phyloP scores from a whole-genome alignment of 2,888 invertebrate genomes.

The Panopea generosa region DNA sequence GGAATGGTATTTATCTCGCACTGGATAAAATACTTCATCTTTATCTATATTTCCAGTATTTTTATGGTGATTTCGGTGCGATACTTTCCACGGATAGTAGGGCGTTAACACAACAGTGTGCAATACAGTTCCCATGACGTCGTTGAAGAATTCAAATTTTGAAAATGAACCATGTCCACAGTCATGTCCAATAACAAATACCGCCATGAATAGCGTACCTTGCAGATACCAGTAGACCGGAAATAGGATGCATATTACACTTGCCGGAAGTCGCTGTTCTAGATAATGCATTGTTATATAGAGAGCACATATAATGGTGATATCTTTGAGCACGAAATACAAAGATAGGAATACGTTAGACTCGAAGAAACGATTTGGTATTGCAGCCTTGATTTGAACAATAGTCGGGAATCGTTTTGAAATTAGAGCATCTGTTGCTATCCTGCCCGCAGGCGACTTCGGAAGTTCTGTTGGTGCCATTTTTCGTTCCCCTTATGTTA shows the following conservation, averaged over 20 bases:
- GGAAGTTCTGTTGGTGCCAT: neutral
- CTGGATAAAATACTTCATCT: slow-evolving; percentile 83
- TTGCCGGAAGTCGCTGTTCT: slow-evolving; percentile 40
- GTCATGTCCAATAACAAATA: slow-evolving; percentile 83
- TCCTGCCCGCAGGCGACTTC: slow-evolving; percentile 1
- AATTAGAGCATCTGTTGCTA: neutral
- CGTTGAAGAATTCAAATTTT: slow-evolving; percentile 73
- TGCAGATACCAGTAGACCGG: slow-evolving; percentile 79
- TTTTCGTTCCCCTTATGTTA: neutral
- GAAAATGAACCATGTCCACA: slow-evolving; percentile 83
- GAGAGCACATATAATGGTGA: slow-evolving; percentile 63
- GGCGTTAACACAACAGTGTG: slow-evolving; percentile 80
- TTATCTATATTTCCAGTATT: slow-evolving; percentile 83
- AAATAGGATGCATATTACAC: slow-evolving; percentile 43
- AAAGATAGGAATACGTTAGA: slow-evolving; percentile 71
- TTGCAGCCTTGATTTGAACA: slow-evolving; percentile 77
- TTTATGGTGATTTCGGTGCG: slow-evolving; percentile 81
- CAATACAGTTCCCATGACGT: slow-evolving; percentile 75
- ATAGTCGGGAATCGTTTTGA: slow-evolving; percentile 74
- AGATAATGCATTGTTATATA: slow-evolving; percentile 46
- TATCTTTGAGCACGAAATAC: slow-evolving; percentile 78
- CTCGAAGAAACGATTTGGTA: slow-evolving; percentile 80
- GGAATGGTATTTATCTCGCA: slow-evolving; percentile 62
- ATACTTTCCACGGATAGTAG: slow-evolving; percentile 82
- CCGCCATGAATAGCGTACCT: slow-evolving; percentile 79